Percentiles rank a stretch among this genome's conserved stretches.
Evolutionary conservation across 2,113 vertebrate genomes (phyloP).

Genomic region (Cyphomyrus discorhynchus): DNA sequence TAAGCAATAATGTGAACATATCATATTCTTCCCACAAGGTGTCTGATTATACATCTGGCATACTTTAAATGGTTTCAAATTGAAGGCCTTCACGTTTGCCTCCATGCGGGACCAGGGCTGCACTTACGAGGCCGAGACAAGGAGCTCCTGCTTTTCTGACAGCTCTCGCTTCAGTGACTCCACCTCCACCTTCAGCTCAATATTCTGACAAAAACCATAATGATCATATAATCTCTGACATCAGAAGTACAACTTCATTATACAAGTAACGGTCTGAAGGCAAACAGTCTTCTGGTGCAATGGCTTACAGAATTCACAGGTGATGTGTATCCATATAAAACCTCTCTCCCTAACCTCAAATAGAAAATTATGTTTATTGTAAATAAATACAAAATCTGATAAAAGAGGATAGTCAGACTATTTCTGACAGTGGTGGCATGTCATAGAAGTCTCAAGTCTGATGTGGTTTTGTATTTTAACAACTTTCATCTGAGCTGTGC

Average conservation of each 20-base stretch:
- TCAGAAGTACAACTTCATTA: background rate
- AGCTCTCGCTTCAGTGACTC: conserved; percentile 90
- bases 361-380: background rate
- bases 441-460: background rate
- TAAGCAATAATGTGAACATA: background rate
- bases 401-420: background rate
- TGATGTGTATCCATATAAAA: background rate
- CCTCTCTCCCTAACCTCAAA: background rate
- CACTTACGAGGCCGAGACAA: conserved; percentile 93
- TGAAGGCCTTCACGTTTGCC: background rate
- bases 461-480: background rate
- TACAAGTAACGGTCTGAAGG: background rate
- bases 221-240: background rate
- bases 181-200: conserved; percentile 92
- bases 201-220: conserved; percentile 68
- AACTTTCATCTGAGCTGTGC: background rate
- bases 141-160: conserved; percentile 82
- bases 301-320: background rate
- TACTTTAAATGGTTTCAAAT: background rate
- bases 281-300: background rate
- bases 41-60: background rate
- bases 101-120: background rate
- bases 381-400: background rate
- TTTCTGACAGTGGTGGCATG: background rate
- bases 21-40: background rate